Conservation (phyloP, 2,888 invertebrate species). For the Margaritifera margaritifera region DNA sequence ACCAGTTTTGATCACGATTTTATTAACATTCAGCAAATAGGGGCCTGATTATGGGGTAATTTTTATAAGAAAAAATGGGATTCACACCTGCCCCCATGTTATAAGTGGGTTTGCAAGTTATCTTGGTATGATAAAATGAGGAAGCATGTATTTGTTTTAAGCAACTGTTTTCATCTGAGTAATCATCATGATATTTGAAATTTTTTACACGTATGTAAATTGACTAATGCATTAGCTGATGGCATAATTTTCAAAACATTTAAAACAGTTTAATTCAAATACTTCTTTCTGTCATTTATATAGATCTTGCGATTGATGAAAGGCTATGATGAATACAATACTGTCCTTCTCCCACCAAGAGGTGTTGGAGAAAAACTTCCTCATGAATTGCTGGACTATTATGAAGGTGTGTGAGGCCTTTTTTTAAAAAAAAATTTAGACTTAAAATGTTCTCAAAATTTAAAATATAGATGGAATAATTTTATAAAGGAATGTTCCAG, state of each 20-base stretch:
- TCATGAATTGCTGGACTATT: conserved; percentile 69
- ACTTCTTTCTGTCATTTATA: not conserved
- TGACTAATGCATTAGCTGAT: too few species aligned
- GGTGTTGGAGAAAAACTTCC: conserved; percentile 71
- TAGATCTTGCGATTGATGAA: conserved; percentile 72
- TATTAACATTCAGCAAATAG: too few species aligned
- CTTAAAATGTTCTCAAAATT: too few species aligned
- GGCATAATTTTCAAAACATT: too few species aligned
- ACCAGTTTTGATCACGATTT: too few species aligned
- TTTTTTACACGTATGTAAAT: not conserved
- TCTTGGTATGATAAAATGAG: not conserved
- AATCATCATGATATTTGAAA: not conserved
- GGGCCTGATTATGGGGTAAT: too few species aligned
- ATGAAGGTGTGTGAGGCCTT: conserved; percentile 61
- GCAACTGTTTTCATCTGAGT: not conserved
- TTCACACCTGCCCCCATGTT: too few species aligned
- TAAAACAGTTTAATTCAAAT: not conserved
- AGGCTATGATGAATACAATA: conserved; percentile 72
- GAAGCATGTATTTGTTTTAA: not conserved
- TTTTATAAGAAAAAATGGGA: too few species aligned
- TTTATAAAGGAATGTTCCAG: too few species aligned
- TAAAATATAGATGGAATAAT: too few species aligned
- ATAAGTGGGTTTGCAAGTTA: not conserved
- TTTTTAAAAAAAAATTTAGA: not conserved
- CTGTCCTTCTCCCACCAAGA: conserved; percentile 71